phyloP scores from a whole-genome alignment of 2,113 vertebrate genomes.

The Orthonyx spaldingii region DNA sequence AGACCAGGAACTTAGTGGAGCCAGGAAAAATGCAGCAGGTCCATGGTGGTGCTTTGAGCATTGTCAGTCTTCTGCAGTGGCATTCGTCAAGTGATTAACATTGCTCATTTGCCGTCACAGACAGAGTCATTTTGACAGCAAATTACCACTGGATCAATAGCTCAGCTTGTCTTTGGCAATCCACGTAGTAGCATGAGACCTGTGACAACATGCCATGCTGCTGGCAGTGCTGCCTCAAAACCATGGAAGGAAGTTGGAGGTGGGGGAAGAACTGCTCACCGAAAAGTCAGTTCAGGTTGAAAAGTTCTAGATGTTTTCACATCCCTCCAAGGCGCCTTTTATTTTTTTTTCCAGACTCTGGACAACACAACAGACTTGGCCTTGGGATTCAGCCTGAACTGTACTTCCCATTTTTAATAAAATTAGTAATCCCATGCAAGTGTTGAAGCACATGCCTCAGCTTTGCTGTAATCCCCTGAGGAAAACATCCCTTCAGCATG shows the following conservation, averaged over 20 bases:
- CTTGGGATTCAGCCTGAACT: not conserved
- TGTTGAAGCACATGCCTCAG: constrained; percentile 20
- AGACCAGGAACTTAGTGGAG: constrained; percentile 23
- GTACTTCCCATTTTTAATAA: constrained; percentile 43
- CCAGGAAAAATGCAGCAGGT: constrained; percentile 17
- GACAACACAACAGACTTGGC: not conserved
- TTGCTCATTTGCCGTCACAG: constrained; percentile 39
- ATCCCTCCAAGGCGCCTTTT: not conserved
- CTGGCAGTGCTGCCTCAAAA: constrained; percentile 32
- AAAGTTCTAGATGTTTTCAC: not conserved
- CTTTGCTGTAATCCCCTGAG: constrained; percentile 34
- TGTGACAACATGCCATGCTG: constrained; percentile 30
- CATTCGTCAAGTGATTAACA: constrained; percentile 51
- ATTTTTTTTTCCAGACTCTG: not conserved
- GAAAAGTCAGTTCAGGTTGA: not conserved
- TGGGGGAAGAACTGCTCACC: not conserved
- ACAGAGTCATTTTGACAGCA: constrained; percentile 60
- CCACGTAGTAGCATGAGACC: constrained; percentile 5
- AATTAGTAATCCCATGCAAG: constrained; percentile 41
- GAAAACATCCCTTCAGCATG: not conserved
- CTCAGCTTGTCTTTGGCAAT: constrained; percentile 52
- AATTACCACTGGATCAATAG: constrained; percentile 60
- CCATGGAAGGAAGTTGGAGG: not conserved
- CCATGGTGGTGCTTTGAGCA: constrained; percentile 20
- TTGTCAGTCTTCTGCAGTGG: constrained; percentile 9